Conservation (phyloP, 2,797 vertebrate genomes). For the Siniperca undulata region DNA sequence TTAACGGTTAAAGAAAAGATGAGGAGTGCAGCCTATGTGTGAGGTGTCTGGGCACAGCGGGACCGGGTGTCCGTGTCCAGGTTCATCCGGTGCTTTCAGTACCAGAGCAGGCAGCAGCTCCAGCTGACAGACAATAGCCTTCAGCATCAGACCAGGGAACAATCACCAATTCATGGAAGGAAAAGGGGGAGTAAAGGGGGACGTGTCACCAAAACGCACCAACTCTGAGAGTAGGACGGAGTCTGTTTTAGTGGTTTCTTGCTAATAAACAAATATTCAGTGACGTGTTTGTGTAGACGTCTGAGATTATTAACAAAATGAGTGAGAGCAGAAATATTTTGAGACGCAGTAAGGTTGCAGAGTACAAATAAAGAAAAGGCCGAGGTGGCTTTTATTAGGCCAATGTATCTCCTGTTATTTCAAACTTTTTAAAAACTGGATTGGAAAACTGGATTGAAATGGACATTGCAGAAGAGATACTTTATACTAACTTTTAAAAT, state of each 20-base stretch:
- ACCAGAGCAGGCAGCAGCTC: constrained; percentile 69
- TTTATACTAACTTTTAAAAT: not conserved
- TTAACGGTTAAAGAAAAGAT: constrained; percentile 29
- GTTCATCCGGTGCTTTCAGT: constrained; percentile 72
- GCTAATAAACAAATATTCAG: constrained; percentile 83
- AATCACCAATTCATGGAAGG: constrained; percentile 85
- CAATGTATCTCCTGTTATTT: not conserved
- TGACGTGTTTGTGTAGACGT: constrained; percentile 69
- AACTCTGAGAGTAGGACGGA: constrained; percentile 78
- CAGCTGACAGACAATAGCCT: constrained; percentile 82
- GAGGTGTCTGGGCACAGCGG: constrained; percentile 51
- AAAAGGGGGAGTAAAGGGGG: constrained; percentile 57
- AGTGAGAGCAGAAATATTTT: constrained; percentile 46
- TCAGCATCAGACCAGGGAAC: constrained; percentile 83
- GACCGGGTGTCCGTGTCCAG: constrained; percentile 61
- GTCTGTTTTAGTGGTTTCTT: constrained; percentile 84
- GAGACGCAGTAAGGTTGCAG: not conserved
- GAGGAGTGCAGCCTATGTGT: constrained; percentile 12
- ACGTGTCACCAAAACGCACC: constrained; percentile 83
- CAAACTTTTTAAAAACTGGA: not conserved
- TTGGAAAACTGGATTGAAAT: no score
- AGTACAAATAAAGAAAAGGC: not conserved
- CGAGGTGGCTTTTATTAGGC: not conserved
- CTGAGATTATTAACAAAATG: constrained; percentile 35
- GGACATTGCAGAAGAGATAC: not conserved